These are phyloP conservation scores for Eledone cirrhosa DNA, from an alignment of 2,888 invertebrate genomes.

Conservation along the genomic window DNA sequence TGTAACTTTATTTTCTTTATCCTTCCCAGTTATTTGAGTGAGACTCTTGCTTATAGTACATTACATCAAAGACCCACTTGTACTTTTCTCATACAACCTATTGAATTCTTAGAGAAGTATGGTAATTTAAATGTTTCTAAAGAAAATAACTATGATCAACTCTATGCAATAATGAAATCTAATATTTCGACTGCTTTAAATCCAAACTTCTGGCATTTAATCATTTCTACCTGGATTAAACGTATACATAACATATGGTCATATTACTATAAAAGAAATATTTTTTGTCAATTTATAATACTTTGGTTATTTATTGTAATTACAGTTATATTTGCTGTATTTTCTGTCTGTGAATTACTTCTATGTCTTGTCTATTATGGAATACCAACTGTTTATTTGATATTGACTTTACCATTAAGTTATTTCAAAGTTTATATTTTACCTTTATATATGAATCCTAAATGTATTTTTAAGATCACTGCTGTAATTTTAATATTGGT, in stretches of 20 bases:
- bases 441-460: background rate
- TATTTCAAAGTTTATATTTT: background rate
- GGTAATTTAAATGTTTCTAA: background rate
- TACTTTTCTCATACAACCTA: background rate
- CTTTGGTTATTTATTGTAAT: background rate
- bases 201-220: background rate
- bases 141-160: background rate
- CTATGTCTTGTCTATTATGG: background rate
- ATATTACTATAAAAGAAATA: background rate
- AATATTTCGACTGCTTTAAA: conserved; percentile 12
- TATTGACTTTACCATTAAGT: background rate
- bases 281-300: background rate
- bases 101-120: background rate
- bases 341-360: background rate
- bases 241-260: background rate
- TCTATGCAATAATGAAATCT: conserved; percentile 4
- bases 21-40: background rate
- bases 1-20: background rate
- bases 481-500: background rate
- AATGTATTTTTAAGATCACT: background rate
- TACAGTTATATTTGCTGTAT: background rate
- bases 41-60: background rate
- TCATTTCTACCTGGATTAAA: background rate
- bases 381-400: background rate
- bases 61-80: background rate